Percentiles rank a stretch among this genome's conserved stretches.
phyloP scores from a whole-genome alignment of 2,797 vertebrate genomes.

The Morus bassanus region DNA sequence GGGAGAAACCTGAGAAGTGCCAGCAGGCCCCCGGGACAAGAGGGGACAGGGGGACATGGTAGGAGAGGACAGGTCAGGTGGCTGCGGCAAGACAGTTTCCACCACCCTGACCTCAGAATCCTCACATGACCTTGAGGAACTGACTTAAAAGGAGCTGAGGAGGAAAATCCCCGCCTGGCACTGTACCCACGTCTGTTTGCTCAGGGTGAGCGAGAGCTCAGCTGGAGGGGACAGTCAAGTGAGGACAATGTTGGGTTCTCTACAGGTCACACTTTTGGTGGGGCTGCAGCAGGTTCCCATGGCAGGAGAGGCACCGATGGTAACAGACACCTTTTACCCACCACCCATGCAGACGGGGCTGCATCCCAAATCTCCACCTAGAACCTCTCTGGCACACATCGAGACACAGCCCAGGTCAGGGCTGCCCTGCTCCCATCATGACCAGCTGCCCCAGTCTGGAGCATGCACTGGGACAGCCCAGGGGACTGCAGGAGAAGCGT shows the following conservation, averaged over 20 bases:
- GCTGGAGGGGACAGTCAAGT: not conserved
- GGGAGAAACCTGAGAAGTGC: not conserved
- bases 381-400: not conserved
- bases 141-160: not conserved
- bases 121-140: not conserved
- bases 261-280: not conserved
- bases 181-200: not conserved
- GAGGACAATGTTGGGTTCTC: not conserved
- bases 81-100: not conserved
- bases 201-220: not conserved
- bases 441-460: not conserved
- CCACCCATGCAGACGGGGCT: not conserved
- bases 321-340: not conserved
- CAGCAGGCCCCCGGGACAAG: not conserved
- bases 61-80: not conserved
- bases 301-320: not conserved
- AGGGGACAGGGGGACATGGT: not conserved
- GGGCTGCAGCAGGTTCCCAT: not conserved
- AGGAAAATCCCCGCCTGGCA: not conserved
- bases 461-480: not conserved
- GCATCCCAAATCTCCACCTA: not conserved
- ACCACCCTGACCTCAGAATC: not conserved
- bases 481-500: fast-evolving
- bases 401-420: not conserved
- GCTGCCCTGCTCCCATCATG: not conserved